These are phyloP conservation scores for Gila robusta DNA, from an alignment of 2,797 vertebrate species.

Conservation along the genomic window DNA sequence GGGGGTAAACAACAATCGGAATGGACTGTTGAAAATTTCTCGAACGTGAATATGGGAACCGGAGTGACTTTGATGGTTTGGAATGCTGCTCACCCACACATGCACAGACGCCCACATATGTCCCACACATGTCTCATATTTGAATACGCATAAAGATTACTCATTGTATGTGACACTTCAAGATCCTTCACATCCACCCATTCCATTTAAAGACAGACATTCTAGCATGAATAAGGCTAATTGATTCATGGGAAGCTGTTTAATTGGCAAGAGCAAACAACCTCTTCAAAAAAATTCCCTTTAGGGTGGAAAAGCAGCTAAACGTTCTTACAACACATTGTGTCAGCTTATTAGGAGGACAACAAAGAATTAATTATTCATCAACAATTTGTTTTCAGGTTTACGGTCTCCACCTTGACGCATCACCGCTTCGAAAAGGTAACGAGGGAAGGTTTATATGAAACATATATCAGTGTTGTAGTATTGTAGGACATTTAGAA, in stretches of 20 bases:
- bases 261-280: conserved; percentile 20
- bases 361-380: neutral
- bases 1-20: conserved; percentile 65
- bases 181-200: conserved; percentile 1
- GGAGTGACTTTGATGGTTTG: conserved; percentile 79
- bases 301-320: conserved; percentile 20
- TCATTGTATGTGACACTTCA: conserved; percentile 14
- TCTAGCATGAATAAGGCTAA: conserved; percentile 18
- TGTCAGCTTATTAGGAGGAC: neutral
- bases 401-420: neutral
- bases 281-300: neutral
- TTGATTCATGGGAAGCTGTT: conserved; percentile 18
- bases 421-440: neutral
- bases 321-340: neutral
- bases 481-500: neutral
- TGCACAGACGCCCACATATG: conserved; percentile 61
- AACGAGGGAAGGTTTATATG: neutral
- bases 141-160: conserved; percentile 70
- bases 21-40: conserved; percentile 72
- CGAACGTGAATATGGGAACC: conserved; percentile 71
- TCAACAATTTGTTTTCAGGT: neutral
- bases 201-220: neutral
- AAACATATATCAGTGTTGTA: neutral
- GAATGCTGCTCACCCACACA: conserved; percentile 81
- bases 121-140: conserved; percentile 45